Percentiles rank a stretch among this genome's conserved stretches.
Evolutionary conservation across 2,797 vertebrate genomes (phyloP).

Genomic region (Premnoplex brunnescens): DNA sequence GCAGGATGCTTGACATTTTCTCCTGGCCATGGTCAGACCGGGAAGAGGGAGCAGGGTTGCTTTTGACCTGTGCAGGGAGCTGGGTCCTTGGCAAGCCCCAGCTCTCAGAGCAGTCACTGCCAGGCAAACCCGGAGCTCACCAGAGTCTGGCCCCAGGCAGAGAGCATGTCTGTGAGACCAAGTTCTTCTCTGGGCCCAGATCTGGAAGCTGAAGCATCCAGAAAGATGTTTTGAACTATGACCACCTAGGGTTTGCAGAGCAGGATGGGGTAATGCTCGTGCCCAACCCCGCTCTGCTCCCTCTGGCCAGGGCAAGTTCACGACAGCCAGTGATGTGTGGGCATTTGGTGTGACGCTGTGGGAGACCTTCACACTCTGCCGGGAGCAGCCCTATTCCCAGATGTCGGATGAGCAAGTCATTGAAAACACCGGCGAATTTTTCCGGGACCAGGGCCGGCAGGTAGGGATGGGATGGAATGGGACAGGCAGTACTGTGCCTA

Average conservation of each 20-base stretch:
- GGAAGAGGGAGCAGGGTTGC: background rate
- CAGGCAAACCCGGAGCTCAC: background rate
- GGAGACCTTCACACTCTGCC: constrained; percentile 96
- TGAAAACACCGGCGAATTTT: constrained; percentile 98
- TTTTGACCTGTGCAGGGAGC: background rate
- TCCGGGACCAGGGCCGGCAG: constrained; percentile 96
- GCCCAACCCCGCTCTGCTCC: background rate
- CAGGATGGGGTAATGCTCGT: background rate
- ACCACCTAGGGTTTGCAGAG: background rate
- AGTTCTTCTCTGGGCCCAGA: background rate
- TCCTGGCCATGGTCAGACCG: background rate
- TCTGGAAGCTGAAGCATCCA: background rate
- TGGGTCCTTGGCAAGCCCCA: background rate
- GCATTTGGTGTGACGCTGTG: constrained; percentile 95
- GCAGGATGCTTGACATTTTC: fast-evolving
- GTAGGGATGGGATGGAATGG: constrained; percentile 46
- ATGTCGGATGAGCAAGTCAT: constrained; percentile 98
- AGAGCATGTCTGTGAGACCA: background rate
- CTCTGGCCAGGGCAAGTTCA: constrained; percentile 90
- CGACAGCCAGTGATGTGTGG: constrained; percentile 96
- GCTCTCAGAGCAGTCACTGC: background rate
- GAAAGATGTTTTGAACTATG: background rate
- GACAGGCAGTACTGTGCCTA: fast-evolving
- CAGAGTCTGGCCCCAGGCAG: background rate
- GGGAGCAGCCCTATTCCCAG: constrained; percentile 95